Base-by-base conservation (phyloP, 1,140 invertebrate genomes). In the Oscheius sp. region DNA sequence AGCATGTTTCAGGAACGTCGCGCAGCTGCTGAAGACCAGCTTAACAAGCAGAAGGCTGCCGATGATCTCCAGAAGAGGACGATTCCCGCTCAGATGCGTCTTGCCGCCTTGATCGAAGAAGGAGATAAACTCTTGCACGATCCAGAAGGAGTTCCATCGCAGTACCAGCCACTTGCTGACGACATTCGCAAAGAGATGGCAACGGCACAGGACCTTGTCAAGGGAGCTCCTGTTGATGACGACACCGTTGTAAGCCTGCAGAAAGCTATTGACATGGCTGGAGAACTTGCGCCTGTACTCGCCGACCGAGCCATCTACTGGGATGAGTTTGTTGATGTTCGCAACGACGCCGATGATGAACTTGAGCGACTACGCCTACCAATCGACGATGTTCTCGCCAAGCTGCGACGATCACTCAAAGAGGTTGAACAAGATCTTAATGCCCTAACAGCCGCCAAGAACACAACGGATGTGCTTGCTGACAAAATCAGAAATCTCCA, bases 401-500 rank as follows among this genome's bases (percentile, higher is more conserved):
- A 80, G 62, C 55, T 68, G 18, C 32, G 49, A 59, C 75, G 78
- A 26, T 20, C 34, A 18, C 10, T 78, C 26, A 1, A 63, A 1
- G 77, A 80, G 31, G 77, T 75, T 23, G 45, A 70, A 28, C 28
- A 71, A n/a, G 77, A 78, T 46, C 61, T 78, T 32, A 70, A 72
- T 3, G 64, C 61, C 28, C 75, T 80, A 4, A 61, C 38, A 36
- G 62, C 58, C 20, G 31, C 42, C 46, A 28, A 23, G n/a, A 15
- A 28, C 29, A 23, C 28, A 77, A 4, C 72, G 15, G 36, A 20
- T 49, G 31, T 29, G 10, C 58, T 67, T 15, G 29, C n/a, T n/a
- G 36, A 55, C 10, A 79, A 79, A 36, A 68, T 80, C 28, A 52
- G 68, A 20, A 38, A 74, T n/a, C 52, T 79, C 26, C 78, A 79